phyloP scores from a whole-genome alignment of 2,888 invertebrate genomes.

The Allophyes oxyacanthae region DNA sequence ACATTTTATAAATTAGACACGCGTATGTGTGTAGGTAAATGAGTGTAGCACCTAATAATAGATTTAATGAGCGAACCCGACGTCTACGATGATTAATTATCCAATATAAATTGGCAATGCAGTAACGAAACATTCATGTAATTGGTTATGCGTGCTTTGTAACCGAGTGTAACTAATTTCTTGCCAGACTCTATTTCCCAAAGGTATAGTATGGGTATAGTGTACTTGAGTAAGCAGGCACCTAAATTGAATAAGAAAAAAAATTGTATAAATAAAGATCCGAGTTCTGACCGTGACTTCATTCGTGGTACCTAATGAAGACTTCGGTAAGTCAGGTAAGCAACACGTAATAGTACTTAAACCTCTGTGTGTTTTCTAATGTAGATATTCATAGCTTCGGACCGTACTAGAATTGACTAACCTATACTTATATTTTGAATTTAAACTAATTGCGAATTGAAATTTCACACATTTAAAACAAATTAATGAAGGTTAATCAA shows the following conservation, averaged over 20 bases:
- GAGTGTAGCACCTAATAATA: conserved; percentile 55
- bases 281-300: no score
- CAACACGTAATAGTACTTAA: no score
- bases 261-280: not conserved
- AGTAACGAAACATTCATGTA: conserved; percentile 49
- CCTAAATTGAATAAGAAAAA: not conserved
- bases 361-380: no score
- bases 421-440: no score
- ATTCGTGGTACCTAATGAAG: no score
- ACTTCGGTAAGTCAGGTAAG: no score
- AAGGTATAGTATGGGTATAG: conserved; percentile 18
- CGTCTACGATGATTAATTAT: conserved; percentile 56
- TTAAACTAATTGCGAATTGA: no score
- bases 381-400: no score
- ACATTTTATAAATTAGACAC: conserved; percentile 56
- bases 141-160: conserved; percentile 55
- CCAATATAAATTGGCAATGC: conserved; percentile 49
- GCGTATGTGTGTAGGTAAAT: conserved; percentile 54
- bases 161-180: conserved; percentile 45
- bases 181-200: conserved; percentile 47
- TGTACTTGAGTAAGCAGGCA: conserved; percentile 1
- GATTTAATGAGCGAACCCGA: conserved; percentile 55
- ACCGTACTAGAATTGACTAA: no score
- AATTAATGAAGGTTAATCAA: no score
- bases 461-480: no score